Conservation (phyloP, 2,113 vertebrate species). For the Eubucco bourcierii region DNA sequence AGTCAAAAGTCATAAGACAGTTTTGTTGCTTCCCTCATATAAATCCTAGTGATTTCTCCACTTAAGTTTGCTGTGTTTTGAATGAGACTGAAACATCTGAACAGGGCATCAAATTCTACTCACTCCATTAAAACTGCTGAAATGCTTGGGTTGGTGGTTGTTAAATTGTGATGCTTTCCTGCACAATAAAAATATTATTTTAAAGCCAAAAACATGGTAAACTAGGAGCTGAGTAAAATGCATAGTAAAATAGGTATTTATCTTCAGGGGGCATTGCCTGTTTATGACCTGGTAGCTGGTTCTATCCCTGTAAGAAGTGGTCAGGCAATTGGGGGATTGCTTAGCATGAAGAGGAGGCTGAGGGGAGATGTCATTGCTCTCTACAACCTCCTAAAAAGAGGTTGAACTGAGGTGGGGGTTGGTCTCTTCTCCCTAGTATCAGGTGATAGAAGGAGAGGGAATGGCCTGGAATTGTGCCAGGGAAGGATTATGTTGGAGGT, state of each 20-base stretch:
- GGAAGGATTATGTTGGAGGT: no score
- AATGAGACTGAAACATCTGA: neutral
- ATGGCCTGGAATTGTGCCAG: no score
- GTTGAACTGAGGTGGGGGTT: no score
- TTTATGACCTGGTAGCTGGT: neutral
- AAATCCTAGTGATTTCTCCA: slow-evolving; percentile 25
- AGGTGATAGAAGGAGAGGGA: no score
- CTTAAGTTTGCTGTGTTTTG: neutral
- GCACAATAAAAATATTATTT: neutral
- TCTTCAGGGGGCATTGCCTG: neutral
- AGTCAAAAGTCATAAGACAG: neutral
- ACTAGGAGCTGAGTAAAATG: neutral
- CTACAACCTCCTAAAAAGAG: no score
- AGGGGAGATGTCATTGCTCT: no score
- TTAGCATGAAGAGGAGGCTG: no score
- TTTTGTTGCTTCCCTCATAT: neutral
- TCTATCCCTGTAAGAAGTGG: neutral
- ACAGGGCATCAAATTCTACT: neutral
- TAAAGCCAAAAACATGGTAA: neutral
- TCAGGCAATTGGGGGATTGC: no score
- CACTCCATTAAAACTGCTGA: slow-evolving; percentile 1
- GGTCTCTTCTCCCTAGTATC: no score
- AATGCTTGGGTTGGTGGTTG: neutral
- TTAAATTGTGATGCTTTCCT: neutral
- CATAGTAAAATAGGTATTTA: neutral